A percentile compares a stretch with the other conserved stretches of the same genome.
phyloP scores from a whole-genome alignment of 2,888 invertebrate species.

The Buathra laborator region DNA sequence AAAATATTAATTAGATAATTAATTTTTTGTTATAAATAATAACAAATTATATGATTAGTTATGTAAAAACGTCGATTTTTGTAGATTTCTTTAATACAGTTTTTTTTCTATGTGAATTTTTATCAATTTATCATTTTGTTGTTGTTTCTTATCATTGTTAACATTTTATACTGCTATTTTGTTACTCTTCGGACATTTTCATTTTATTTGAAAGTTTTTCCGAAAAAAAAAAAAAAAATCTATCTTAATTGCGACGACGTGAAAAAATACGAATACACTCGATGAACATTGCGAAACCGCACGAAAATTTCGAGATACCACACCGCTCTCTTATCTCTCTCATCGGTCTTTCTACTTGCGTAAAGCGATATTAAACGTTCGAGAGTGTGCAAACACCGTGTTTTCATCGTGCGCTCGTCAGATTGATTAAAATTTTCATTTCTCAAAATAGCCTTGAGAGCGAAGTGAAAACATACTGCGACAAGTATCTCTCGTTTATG shows the following conservation, averaged over 20 bases:
- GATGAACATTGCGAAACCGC: not conserved
- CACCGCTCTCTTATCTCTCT: conserved; percentile 4
- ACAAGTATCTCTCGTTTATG: too few species aligned
- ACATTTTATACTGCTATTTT: too few species aligned
- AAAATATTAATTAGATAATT: too few species aligned
- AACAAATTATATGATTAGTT: too few species aligned
- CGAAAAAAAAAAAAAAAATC: not conserved
- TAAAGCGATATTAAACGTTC: conserved; percentile 18
- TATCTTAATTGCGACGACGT: not conserved
- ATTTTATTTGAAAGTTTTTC: not conserved
- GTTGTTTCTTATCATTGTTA: too few species aligned
- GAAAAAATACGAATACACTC: not conserved
- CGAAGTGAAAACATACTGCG: not conserved
- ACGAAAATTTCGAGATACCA: conserved; percentile 23
- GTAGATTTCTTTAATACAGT: too few species aligned
- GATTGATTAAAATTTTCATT: conserved; percentile 54
- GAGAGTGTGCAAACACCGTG: conserved; percentile 4
- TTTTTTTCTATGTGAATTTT: too few species aligned
- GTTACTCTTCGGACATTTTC: too few species aligned
- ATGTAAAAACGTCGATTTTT: too few species aligned
- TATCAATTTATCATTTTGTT: too few species aligned
- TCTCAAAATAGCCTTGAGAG: too few species aligned
- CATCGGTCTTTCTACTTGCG: conserved; percentile 38
- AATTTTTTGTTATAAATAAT: too few species aligned
- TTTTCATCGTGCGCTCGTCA: conserved; percentile 25